Evolutionary conservation across 2,888 invertebrate genomes (phyloP), one percentile per base, ranked within the genome.

Genomic region (Lepas anatifera): DNA sequence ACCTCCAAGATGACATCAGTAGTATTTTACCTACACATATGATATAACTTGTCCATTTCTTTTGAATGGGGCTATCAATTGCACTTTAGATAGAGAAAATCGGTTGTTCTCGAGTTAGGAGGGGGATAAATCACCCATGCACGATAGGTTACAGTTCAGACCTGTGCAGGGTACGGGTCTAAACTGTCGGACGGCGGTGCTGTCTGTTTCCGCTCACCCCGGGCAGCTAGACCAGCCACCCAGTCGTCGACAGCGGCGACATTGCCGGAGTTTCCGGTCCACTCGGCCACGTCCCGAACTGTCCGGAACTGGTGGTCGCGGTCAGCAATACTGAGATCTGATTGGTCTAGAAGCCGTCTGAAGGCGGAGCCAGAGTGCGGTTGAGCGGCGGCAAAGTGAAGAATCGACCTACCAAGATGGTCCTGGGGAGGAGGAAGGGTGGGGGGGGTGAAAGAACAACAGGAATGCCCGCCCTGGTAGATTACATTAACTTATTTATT

Each of bases 231-330:
- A 74, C 87, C 87, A 64, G 92, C 80, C 3, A 94, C 85, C 82
- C 86, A 92, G 77, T 86, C 84, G 81, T 94, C 93, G 73, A 95
- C 89, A 77, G 91, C 90, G 16, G 83, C 82, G 0, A 91, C 88
- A 78, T 94, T 95, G 68, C 89, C 89, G 0, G 85, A 83, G 67
- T 91, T 85, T 74, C 87, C 87, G 0, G 90, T 88, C 76, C 90
- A 88, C 69, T 88, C 84, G 22, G 92, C 91, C 46, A 93, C 89
- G 79, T 94, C 94, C 52, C 94, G 82, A 0, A 92, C 90, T 0
- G 94, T 93, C 58, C 92, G 84, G 79, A 92, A 93, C n/a, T 90
- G 80, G 76, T 90, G 90, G 79, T 95, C 93, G 69, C 93, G 84
- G 77, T 87, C 90, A 0, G 88, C 90, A 68, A 93, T 83, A 78